Evolutionary conservation across 2,888 invertebrate genomes (phyloP), one percentile per base, ranked within the genome.

Genomic region (Cerceris ruficornis): DNA sequence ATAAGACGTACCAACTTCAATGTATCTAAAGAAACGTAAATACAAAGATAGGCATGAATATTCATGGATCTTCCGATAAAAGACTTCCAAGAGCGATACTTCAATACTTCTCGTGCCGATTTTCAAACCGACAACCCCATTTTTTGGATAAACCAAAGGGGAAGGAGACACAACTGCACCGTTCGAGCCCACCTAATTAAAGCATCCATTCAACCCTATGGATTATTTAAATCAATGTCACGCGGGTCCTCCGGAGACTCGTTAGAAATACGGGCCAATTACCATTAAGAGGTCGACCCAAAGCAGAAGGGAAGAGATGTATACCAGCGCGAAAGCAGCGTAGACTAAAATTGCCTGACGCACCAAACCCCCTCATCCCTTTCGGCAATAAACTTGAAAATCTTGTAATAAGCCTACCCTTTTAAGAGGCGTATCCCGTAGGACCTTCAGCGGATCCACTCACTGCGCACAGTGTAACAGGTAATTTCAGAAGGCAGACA

Each of bases 141-240:
- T 69, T 65, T 66, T 69, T 65, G 72, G 68, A 55, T 55, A 65
- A 72, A 69, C 72, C 57, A 52, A 50, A 39, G 15, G 58, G 52
- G 65, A 50, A 59, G 49, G 50, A 41, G 69, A 39, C 9, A 46
- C 46, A 39, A 14, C 17, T 15, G 11, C 52, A 61, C 55, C n/a
- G 69, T 66, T 54, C 59, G 73, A 72, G 52, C 75, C 77, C 58
- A 68, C 67, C 74, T 85, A 85, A 85, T 85, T 85, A 84, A 84
- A 77, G 82, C 82, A 68, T 81, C 71, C 75, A 67, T 77, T 83
- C 77, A 62, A 73, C 76, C 82, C 79, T 75, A 68, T 79, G 82
- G 83, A 87, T 86, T 87, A 87, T 87, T 87, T 82, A 88, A 88
- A 88, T 88, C 88, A 88, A 86, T 86, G 86, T 84, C 86, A 83